Evolutionary conservation across 2,888 invertebrate genomes (phyloP).

Genomic region (Euclidia mi): DNA sequence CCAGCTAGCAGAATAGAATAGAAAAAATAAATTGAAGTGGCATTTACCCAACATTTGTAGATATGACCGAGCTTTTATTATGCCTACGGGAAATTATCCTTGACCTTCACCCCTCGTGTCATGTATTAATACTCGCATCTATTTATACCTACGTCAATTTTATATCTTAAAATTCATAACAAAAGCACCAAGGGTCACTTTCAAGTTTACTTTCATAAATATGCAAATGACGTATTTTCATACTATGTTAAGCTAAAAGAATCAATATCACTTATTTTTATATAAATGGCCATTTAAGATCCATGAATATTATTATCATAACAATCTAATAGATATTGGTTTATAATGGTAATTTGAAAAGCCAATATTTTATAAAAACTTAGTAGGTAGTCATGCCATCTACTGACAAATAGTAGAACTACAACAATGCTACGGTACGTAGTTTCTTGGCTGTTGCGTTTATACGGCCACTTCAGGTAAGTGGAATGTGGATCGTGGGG

Average conservation of each 20-base stretch:
- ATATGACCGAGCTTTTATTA: not conserved
- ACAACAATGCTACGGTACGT: constrained; percentile 14
- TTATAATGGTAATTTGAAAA: not conserved
- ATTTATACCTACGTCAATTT: no score
- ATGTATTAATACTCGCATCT: no score
- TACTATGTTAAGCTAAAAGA: not conserved
- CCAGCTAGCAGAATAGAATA: no score
- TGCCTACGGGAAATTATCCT: no score
- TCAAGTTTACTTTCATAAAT: not conserved
- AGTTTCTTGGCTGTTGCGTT: constrained; percentile 23
- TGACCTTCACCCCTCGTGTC: no score
- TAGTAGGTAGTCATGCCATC: constrained; percentile 47
- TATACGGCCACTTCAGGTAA: constrained; percentile 35
- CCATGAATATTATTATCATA: not conserved
- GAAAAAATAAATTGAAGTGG: no score
- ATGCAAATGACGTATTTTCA: not conserved
- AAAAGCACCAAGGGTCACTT: not conserved
- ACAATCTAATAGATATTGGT: not conserved
- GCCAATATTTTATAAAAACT: not conserved
- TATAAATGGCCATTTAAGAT: not conserved
- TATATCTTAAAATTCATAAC: no score
- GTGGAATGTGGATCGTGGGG: constrained; percentile 55
- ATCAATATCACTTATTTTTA: not conserved
- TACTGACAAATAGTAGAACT: constrained; percentile 38
- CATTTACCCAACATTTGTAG: no score